Conservation (phyloP, 1,140 invertebrate species). For the Bactericera cockerelli region DNA sequence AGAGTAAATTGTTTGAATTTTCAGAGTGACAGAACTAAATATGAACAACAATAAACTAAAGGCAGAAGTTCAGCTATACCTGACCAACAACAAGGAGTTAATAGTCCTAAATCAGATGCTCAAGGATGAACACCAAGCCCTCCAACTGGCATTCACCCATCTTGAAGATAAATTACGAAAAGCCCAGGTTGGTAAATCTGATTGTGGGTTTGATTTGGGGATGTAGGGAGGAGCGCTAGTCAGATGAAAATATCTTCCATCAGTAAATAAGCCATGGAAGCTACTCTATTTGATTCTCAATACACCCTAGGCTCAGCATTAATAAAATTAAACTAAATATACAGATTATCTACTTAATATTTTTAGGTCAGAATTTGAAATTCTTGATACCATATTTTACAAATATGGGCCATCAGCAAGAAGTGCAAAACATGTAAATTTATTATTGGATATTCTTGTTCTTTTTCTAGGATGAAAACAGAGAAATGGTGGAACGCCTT, state of each 20-base stretch:
- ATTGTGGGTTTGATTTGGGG: too few species aligned
- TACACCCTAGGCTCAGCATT: too few species aligned
- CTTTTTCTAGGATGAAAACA: slow-evolving; percentile 68
- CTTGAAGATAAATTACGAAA: slow-evolving; percentile 79
- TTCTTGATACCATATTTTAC: too few species aligned
- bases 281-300: too few species aligned
- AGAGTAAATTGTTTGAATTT: too few species aligned
- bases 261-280: too few species aligned
- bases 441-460: not conserved
- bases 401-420: too few species aligned
- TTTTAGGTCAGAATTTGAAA: too few species aligned
- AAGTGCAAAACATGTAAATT: not conserved
- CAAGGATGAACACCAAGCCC: slow-evolving; percentile 85
- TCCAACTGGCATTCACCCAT: slow-evolving; percentile 75
- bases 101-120: slow-evolving; percentile 72
- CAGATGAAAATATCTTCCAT: too few species aligned
- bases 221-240: too few species aligned
- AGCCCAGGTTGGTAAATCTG: slow-evolving; percentile 44
- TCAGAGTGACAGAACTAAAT: slow-evolving; percentile 54
- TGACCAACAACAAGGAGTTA: slow-evolving; percentile 41
- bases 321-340: too few species aligned
- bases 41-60: slow-evolving; percentile 44
- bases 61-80: slow-evolving; percentile 47
- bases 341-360: too few species aligned
- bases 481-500: slow-evolving; percentile 65